Evolutionary conservation across 1,140 invertebrate species (phyloP).

Genomic region (Samia ricini): DNA sequence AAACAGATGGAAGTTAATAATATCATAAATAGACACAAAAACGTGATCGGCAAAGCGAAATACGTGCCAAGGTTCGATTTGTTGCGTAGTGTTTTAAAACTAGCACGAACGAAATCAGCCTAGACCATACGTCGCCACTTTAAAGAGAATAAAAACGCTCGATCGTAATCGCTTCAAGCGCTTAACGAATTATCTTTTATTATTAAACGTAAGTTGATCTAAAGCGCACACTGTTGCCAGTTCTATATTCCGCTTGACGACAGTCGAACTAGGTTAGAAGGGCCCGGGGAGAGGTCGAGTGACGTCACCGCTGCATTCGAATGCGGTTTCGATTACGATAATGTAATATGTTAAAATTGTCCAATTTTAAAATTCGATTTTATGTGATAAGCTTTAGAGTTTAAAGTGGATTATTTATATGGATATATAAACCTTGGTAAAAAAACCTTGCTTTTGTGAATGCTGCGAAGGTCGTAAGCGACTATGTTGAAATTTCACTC

Average conservation of each 20-base stretch:
- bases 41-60: conserved; percentile 33
- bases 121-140: conserved; percentile 57
- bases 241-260: conserved; percentile 52
- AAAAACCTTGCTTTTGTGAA: conserved; percentile 41
- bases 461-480: conserved; percentile 34
- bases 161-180: conserved; percentile 24
- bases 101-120: conserved; percentile 34
- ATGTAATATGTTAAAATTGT: conserved; percentile 24
- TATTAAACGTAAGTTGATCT: neutral
- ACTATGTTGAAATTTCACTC: conserved; percentile 25
- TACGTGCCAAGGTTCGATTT: conserved; percentile 52
- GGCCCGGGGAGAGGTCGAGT: conserved; percentile 45
- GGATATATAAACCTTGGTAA: conserved; percentile 28
- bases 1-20: neutral
- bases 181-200: conserved; percentile 16
- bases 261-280: conserved; percentile 61
- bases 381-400: conserved; percentile 15
- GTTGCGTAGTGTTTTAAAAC: conserved; percentile 43
- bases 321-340: conserved; percentile 31
- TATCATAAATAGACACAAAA: conserved; percentile 4
- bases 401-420: conserved; percentile 24
- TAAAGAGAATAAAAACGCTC: conserved; percentile 24
- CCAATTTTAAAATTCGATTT: conserved; percentile 24
- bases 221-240: conserved; percentile 27
- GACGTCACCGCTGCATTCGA: conserved; percentile 65